Conservation (phyloP, 2,888 invertebrate genomes). For the Pristionchus fissidentatus region DNA sequence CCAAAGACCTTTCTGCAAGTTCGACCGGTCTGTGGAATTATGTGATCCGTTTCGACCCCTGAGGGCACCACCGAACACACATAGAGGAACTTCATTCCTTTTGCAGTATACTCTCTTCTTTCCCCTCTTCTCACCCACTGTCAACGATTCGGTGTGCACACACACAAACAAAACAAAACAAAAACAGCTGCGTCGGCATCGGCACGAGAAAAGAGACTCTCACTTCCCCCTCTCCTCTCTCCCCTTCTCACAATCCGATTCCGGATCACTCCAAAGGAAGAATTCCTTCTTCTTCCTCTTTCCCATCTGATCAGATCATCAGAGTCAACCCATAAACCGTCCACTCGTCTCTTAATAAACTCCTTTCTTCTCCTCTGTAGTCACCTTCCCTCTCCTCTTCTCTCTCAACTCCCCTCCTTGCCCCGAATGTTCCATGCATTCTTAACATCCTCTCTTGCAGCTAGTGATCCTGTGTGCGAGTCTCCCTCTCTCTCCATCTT, state of each 20-base stretch:
- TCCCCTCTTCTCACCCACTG: neutral
- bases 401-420: neutral
- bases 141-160: conserved; percentile 9
- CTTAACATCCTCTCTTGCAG: conserved; percentile 7
- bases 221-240: neutral
- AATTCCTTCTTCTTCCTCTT: too few species aligned
- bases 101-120: neutral
- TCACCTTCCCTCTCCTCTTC: neutral
- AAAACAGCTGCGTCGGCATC: conserved; percentile 19
- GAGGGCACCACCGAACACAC: too few species aligned
- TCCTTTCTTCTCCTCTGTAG: neutral
- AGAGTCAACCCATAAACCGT: neutral
- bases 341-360: neutral
- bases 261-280: neutral
- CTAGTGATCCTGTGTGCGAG: neutral
- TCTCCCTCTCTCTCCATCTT: neutral
- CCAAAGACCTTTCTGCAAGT: neutral
- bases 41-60: neutral
- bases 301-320: conserved; percentile 25
- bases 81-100: too few species aligned
- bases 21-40: neutral
- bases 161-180: conserved; percentile 24
- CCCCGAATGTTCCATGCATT: conserved; percentile 29
- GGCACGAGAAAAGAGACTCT: conserved; percentile 5
- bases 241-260: conserved; percentile 13